Evolutionary conservation across 92 coral and sea anemone species (phyloP).

Genomic region (Parazoanthus atlanticus): DNA sequence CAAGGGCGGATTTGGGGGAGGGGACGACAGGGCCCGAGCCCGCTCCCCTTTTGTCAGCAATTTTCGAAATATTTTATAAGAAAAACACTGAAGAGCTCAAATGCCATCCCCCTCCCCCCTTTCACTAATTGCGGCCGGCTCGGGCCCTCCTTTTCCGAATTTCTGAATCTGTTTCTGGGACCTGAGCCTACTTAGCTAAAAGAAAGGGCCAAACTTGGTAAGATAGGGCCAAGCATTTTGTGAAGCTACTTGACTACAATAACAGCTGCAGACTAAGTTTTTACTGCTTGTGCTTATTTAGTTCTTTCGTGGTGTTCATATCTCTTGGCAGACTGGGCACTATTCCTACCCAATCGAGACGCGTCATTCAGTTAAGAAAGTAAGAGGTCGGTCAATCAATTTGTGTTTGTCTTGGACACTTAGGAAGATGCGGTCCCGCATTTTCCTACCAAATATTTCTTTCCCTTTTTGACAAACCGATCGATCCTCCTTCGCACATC

Average conservation of each 20-base stretch:
- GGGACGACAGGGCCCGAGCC: too few species aligned
- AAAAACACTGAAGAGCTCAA: too few species aligned
- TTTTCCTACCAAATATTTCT: conserved; percentile 23
- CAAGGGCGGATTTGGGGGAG: too few species aligned
- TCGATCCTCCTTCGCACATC: conserved; percentile 15
- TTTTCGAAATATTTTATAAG: too few species aligned
- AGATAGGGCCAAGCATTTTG: neutral
- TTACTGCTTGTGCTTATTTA: neutral
- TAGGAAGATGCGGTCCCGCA: neutral
- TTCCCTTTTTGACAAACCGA: neutral
- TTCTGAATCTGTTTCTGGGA: too few species aligned
- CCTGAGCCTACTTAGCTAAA: too few species aligned
- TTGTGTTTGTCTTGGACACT: neutral
- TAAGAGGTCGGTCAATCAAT: neutral
- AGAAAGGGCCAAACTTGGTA: too few species aligned
- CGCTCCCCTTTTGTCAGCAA: too few species aligned
- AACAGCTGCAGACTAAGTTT: neutral
- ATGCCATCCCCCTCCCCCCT: too few species aligned
- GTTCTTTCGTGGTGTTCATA: neutral
- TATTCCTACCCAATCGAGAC: neutral
- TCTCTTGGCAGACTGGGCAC: neutral
- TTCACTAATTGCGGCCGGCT: too few species aligned
- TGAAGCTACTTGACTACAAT: neutral
- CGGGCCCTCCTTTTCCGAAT: too few species aligned
- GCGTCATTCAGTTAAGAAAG: neutral